Base-by-base conservation (phyloP, 1,140 invertebrate genomes). In the Drosophila lowei region DNA sequence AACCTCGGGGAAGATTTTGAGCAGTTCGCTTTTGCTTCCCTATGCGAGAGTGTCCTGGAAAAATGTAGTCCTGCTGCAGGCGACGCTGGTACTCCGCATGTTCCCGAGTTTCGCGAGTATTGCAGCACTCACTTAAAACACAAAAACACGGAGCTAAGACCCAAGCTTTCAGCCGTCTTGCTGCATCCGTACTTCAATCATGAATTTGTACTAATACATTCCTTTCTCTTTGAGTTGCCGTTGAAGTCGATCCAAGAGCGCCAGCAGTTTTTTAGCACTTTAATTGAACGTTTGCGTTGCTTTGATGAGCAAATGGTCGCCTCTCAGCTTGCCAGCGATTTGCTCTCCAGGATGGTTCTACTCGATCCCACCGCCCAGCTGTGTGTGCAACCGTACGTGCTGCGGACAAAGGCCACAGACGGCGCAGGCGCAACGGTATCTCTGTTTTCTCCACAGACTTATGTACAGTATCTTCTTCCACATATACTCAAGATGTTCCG, bases 301-400 rank as follows among this genome's bases (percentile, higher is more conserved):
- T 96, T 97, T 89, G 94, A 96, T 62, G 96, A 97, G 89, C 93
- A 94, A 90, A 93, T 96, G 30, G 94, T 97, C 13, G 97, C 95
- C 0, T 94, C 94, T 58, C 95, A 97, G 91, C 91, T 98, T 30
- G 94, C 95, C 48, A 93, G 94, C 44, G 92, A 96, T 48, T 90
- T 98, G 30, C 91, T 98, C 9, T 96, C 96, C 1, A 93, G 97
- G 80, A 94, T 97, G 92, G 96, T 97, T 25, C 92, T 97, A 41
- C 91, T 97, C 25, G 95, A 97, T 92, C 91, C 93, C 67, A 95
- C 95, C 46, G 97, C 97, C 11, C 94, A 95, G 91, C 92, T 93
- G 52, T 93, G 94, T 91, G 93, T 97, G 6, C 92, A 97, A 56
- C 96, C 96, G 44, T 94, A 93, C 90, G 92, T 98, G 63, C 92